Percentiles rank a stretch among this genome's conserved stretches.
These are phyloP conservation scores for Argopecten irradians DNA, from an alignment of 1,140 invertebrate species.

Conservation along the genomic window DNA sequence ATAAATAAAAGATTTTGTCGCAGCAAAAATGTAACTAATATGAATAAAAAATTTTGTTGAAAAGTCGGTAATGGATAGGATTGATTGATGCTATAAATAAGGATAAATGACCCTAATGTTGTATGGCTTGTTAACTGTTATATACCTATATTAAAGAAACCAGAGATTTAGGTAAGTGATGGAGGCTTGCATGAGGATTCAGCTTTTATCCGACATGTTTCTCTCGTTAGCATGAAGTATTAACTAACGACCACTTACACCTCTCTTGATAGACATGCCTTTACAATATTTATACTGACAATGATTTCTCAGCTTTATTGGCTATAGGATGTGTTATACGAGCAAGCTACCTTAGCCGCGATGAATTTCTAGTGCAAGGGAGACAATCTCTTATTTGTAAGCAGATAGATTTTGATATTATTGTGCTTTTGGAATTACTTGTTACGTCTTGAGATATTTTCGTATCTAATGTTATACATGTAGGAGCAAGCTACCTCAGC, in stretches of 20 bases:
- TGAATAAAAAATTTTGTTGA: too few species aligned
- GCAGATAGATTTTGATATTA: too few species aligned
- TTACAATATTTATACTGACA: not conserved
- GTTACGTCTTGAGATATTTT: too few species aligned
- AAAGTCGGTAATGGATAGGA: too few species aligned
- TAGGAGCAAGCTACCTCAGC: not conserved
- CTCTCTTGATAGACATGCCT: not conserved
- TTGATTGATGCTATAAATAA: too few species aligned
- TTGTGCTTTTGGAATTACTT: too few species aligned
- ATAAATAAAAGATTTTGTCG: too few species aligned
- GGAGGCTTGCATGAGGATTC: not conserved
- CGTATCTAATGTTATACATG: too few species aligned
- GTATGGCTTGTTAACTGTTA: conserved; percentile 6
- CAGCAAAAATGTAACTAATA: too few species aligned
- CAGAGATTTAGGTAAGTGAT: not conserved
- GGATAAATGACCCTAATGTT: too few species aligned
- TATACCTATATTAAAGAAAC: conserved; percentile 4
- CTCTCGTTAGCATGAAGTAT: not conserved
- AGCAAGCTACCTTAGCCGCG: not conserved
- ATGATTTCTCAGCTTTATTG: not conserved
- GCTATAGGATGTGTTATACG: not conserved
- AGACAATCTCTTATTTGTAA: too few species aligned
- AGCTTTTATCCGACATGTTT: not conserved
- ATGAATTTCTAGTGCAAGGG: not conserved
- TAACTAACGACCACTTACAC: not conserved